Evolutionary conservation across 1,140 invertebrate species (phyloP).

Genomic region (Arctopsyche grandis): DNA sequence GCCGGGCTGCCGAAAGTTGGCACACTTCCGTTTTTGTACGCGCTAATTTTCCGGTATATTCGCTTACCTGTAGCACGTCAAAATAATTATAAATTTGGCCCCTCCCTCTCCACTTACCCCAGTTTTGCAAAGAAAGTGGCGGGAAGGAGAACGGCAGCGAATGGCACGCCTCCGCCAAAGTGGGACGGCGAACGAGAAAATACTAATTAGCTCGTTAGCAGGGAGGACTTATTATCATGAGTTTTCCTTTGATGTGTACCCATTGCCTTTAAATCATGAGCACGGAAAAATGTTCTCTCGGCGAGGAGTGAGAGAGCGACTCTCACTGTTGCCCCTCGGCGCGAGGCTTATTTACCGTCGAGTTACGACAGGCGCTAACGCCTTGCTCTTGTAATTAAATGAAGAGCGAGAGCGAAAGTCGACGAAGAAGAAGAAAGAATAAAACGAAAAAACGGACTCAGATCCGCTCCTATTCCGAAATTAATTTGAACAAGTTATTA

Average conservation of each 20-base stretch:
- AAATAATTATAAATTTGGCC: constrained; percentile 52
- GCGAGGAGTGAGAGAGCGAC: constrained; percentile 11
- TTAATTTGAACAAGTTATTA: constrained; percentile 36
- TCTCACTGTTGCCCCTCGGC: neutral
- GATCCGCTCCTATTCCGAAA: neutral
- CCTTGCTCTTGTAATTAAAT: constrained; percentile 41
- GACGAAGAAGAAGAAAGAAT: neutral
- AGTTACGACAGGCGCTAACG: constrained; percentile 35
- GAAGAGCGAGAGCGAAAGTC: neutral
- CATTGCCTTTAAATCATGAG: constrained; percentile 50
- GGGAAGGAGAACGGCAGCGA: constrained; percentile 26
- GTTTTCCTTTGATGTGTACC: constrained; percentile 50
- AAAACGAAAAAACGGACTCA: constrained; percentile 1
- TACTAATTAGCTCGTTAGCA: constrained; percentile 52
- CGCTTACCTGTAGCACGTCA: constrained; percentile 35
- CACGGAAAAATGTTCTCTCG: constrained; percentile 29
- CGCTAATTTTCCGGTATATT: constrained; percentile 32
- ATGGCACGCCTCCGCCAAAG: constrained; percentile 15
- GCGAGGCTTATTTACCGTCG: constrained; percentile 38
- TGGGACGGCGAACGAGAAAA: constrained; percentile 34
- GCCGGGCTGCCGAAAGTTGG: neutral
- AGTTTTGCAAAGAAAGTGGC: constrained; percentile 50
- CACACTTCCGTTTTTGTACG: constrained; percentile 17
- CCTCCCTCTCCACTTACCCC: no score
- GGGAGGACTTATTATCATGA: constrained; percentile 49